Conservation (phyloP, 2,797 vertebrate genomes). For the Zalophus californianus region DNA sequence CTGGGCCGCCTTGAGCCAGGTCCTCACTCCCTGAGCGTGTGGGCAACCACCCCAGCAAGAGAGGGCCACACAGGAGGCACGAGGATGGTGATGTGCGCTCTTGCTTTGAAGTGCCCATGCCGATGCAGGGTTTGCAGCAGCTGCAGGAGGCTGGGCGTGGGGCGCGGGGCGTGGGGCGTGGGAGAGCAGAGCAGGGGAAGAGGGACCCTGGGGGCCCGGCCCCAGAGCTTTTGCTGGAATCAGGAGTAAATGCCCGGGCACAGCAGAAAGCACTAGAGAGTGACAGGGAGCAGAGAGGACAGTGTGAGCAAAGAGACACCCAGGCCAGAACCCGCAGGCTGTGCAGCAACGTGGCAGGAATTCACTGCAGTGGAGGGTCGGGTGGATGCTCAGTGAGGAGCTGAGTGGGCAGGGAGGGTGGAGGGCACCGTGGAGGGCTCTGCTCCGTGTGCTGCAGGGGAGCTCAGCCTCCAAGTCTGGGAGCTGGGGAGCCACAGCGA, state of each 20-base stretch:
- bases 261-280: background rate
- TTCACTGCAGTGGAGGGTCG: fast-evolving
- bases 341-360: fast-evolving
- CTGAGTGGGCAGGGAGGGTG: fast-evolving
- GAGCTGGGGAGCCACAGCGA: background rate
- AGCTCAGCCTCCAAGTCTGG: background rate
- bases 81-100: fast-evolving
- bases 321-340: fast-evolving
- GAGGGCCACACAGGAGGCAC: fast-evolving
- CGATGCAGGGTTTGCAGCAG: fast-evolving
- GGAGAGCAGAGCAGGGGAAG: background rate
- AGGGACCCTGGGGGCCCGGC: fast-evolving
- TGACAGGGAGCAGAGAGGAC: background rate
- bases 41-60: background rate
- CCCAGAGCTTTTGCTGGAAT: background rate
- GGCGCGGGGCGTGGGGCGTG: fast-evolving
- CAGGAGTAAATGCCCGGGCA: background rate
- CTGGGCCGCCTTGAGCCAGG: too few species aligned
- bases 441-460: fast-evolving
- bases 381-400: fast-evolving
- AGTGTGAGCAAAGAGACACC: fast-evolving
- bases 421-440: fast-evolving
- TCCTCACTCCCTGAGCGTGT: fast-evolving
- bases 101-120: fast-evolving
- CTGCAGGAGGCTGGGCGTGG: fast-evolving